Evolutionary conservation across 2,113 vertebrate species (phyloP).

Genomic region (Colinus virginianus): DNA sequence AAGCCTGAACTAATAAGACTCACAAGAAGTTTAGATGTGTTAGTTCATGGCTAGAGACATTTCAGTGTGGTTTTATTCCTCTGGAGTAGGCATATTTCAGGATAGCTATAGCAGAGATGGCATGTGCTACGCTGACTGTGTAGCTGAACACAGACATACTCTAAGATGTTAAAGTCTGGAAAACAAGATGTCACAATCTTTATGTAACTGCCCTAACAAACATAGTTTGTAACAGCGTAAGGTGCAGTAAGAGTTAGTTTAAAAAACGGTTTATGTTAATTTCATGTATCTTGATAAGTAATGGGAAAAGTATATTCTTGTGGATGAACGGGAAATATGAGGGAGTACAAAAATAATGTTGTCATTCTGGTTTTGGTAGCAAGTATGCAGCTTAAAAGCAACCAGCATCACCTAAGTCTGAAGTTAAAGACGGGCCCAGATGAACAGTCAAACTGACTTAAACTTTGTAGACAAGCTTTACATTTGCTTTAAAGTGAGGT

Average conservation of each 20-base stretch:
- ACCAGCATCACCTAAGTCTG: not conserved
- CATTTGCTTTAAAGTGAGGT: constrained; percentile 48
- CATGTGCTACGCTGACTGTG: not conserved
- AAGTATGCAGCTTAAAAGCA: not conserved
- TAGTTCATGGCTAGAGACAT: not conserved
- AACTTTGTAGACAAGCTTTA: not conserved
- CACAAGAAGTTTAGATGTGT: accelerated
- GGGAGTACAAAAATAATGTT: not conserved
- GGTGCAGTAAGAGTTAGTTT: not conserved
- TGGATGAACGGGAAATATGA: not conserved
- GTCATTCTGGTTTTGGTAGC: not conserved
- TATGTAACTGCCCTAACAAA: not conserved
- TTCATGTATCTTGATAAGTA: not conserved
- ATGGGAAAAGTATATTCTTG: not conserved
- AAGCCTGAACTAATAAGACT: not conserved
- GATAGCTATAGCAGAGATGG: not conserved
- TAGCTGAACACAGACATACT: accelerated
- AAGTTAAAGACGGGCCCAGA: not conserved
- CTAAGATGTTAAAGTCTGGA: not conserved
- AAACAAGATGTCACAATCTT: not conserved
- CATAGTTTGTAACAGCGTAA: not conserved
- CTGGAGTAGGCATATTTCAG: too few species aligned
- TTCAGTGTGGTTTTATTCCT: not conserved
- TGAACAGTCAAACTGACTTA: not conserved
- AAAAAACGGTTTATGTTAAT: not conserved